These are phyloP conservation scores for Otis tarda DNA, from an alignment of 2,113 vertebrate genomes.

Conservation along the genomic window DNA sequence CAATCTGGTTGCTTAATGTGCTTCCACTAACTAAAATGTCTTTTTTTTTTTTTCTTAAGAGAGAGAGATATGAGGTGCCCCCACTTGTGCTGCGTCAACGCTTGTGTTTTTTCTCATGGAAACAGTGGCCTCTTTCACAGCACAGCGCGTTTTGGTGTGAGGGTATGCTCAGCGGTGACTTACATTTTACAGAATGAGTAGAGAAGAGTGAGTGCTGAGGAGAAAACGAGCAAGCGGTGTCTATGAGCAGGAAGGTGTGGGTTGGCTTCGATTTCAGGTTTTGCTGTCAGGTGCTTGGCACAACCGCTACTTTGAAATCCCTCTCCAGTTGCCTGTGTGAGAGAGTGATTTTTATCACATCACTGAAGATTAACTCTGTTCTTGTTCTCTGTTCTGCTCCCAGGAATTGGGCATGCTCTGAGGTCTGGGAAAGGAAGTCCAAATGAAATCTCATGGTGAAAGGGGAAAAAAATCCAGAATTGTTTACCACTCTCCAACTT, in stretches of 20 bases:
- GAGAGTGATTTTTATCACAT: conserved; percentile 32
- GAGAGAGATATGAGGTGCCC: neutral
- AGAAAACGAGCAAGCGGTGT: conserved; percentile 1
- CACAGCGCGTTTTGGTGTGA: neutral
- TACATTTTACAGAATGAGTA: conserved; percentile 7
- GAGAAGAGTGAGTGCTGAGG: neutral
- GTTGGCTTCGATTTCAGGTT: conserved; percentile 36
- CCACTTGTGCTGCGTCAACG: accelerated
- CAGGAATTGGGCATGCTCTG: neutral
- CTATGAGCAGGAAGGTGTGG: conserved; percentile 32
- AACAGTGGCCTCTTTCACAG: neutral
- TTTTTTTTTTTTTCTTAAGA: no score
- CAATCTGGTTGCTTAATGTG: neutral
- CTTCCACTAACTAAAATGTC: neutral
- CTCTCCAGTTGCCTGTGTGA: neutral
- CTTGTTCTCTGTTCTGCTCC: conserved; percentile 18
- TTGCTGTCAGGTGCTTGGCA: conserved; percentile 47
- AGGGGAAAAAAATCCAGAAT: neutral
- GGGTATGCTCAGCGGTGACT: neutral
- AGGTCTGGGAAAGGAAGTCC: neutral
- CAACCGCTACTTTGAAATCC: conserved; percentile 24
- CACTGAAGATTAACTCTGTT: conserved; percentile 22
- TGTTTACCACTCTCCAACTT: neutral
- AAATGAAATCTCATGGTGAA: neutral
- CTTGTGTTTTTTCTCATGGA: neutral